Conservation (phyloP, 2,113 vertebrate species). For the Excalfactoria chinensis region DNA sequence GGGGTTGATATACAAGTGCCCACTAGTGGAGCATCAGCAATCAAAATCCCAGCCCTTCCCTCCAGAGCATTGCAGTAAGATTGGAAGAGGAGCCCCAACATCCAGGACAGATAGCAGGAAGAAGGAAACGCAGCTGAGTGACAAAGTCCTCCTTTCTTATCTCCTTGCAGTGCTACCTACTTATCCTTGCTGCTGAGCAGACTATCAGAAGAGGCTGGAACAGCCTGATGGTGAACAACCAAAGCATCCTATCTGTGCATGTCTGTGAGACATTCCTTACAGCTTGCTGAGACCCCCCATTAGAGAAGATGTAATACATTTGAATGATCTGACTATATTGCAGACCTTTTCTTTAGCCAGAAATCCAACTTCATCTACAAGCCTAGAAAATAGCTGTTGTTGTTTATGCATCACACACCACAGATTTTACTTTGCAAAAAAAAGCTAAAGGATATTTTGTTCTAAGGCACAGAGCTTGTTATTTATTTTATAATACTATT, state of each 20-base stretch:
- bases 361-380: neutral
- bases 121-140: neutral
- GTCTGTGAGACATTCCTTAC: neutral
- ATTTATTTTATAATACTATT: neutral
- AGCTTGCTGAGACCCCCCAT: neutral
- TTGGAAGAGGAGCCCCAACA: neutral
- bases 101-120: neutral
- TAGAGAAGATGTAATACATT: neutral
- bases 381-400: neutral
- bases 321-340: neutral
- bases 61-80: neutral
- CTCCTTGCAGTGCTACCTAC: neutral
- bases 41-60: neutral
- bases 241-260: neutral
- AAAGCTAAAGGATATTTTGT: neutral
- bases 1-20: neutral
- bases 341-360: neutral
- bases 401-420: neutral
- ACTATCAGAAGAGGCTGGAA: neutral
- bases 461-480: neutral
- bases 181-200: neutral
- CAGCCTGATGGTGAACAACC: neutral
- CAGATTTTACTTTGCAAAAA: neutral
- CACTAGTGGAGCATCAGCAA: neutral
- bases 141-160: neutral